Base-by-base conservation (phyloP, 2,797 vertebrate genomes). In the Anniella stebbinsi region DNA sequence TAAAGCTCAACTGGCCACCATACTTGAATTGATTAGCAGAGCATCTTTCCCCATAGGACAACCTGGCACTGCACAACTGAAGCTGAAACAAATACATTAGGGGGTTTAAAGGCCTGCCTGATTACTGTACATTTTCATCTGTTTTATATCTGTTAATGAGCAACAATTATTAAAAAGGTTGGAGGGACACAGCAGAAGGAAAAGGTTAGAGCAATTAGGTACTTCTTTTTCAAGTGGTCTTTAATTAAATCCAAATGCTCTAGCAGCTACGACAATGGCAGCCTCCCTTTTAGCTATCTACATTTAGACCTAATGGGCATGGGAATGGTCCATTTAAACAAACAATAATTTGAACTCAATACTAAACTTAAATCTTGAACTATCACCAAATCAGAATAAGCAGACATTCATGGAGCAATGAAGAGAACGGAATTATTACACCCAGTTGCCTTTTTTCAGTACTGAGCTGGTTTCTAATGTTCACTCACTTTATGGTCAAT, bases 81-180 rank as follows among this genome's bases (percentile, higher is more conserved):
- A 73, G 51, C 63, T 17, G 70, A 90, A 15, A 66, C 28, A 54
- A 57, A 69, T 83, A 87, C 45, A 83, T 38, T 33, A 90, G 70
- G n/a, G 70, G 36, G 63, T 72, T 87, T 36, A 87, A 82, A 90
- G 70, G 69, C 48, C 80, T 80, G 51, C 45, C 76, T 89, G 76
- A 72, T 51, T 66, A 45, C 78, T 67, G 48, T 90, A 90, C 45
- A 77, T 28, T 82, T 76, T 87, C 57, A 87, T 48, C 78, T 83
- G 60, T 84, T 87, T 33, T 75, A 36, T 75, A 57, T n/a, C 48
- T 13, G 7, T 48, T 91, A 82, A 76, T 36, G 51, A 69, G 51
- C 41, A 67, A 67, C 76, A 54, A 87, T 78, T n/a, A 76, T 72
- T 80, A 89, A 63, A 75, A n/a, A 66, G 36, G 48, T 66, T 88